Conservation (phyloP, 2,113 vertebrate species). For the Mesoclemmys tuberculata region DNA sequence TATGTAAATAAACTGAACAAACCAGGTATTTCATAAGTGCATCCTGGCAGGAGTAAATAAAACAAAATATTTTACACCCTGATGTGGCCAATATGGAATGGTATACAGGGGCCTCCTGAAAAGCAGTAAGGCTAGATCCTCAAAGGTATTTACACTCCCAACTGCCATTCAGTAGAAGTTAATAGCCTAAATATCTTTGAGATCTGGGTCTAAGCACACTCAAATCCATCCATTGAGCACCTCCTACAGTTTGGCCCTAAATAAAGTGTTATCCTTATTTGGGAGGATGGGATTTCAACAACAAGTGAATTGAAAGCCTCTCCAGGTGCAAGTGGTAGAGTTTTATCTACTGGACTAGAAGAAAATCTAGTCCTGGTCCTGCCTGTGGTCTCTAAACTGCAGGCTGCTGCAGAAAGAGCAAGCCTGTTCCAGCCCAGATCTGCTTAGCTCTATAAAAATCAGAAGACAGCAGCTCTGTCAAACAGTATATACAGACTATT, state of each 20-base stretch:
- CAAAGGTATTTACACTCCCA: too few relatives aligned
- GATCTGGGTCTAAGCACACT: neutral
- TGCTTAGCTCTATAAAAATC: neutral
- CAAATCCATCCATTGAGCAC: neutral
- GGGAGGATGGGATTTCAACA: neutral
- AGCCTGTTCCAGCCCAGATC: neutral
- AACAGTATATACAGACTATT: neutral
- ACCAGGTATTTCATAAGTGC: neutral
- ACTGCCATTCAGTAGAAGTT: too few relatives aligned
- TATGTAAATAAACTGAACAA: neutral
- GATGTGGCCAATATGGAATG: neutral
- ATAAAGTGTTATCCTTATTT: neutral
- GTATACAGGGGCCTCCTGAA: neutral
- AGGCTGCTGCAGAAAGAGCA: neutral
- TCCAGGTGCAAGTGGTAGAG: neutral
- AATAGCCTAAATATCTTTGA: accelerated
- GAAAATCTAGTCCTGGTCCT: neutral
- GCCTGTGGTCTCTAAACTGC: neutral
- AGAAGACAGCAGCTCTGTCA: neutral
- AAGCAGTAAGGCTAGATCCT: neutral
- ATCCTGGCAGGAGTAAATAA: neutral
- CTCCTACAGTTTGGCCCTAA: neutral
- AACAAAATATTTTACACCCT: neutral
- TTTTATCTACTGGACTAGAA: neutral
- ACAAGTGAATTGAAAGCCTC: neutral